A percentile compares a stretch with the other conserved stretches of the same genome.
phyloP scores from a whole-genome alignment of 2,113 vertebrate species.

The Gambusia affinis region DNA sequence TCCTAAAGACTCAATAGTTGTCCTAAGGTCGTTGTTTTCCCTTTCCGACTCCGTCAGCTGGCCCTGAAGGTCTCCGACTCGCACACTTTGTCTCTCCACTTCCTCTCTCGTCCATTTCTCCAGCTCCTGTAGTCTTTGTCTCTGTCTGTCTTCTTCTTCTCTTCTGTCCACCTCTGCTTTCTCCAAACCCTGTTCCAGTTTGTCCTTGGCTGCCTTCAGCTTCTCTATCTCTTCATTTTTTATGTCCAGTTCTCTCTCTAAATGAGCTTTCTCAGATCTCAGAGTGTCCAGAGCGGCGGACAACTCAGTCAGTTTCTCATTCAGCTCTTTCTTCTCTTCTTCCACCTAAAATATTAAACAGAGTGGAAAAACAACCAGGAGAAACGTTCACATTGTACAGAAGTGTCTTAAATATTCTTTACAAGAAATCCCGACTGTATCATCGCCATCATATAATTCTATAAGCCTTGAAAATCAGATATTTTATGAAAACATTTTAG shows the following conservation, averaged over 20 bases:
- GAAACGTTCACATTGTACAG: neutral
- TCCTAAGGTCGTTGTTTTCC: slow-evolving; percentile 45
- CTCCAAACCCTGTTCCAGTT: slow-evolving; percentile 80
- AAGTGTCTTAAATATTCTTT: no score
- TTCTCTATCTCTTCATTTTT: slow-evolving; percentile 63
- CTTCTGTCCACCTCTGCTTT: slow-evolving; percentile 74
- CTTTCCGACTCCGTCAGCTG: slow-evolving; percentile 71
- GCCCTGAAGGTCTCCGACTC: slow-evolving; percentile 65
- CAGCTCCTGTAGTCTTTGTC: slow-evolving; percentile 57
- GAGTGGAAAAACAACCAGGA: neutral
- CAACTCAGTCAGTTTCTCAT: slow-evolving; percentile 51
- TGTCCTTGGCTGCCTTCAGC: slow-evolving; percentile 63
- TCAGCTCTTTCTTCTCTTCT: slow-evolving; percentile 66
- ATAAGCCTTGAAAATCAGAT: no score
- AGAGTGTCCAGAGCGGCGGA: slow-evolving; percentile 65
- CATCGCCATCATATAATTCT: no score
- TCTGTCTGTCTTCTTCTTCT: slow-evolving; percentile 66
- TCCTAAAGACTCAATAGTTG: slow-evolving; percentile 55
- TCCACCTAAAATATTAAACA: slow-evolving; percentile 55
- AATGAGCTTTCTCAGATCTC: slow-evolving; percentile 76
- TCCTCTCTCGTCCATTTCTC: slow-evolving; percentile 73
- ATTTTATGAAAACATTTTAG: no score
- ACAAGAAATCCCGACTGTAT: no score
- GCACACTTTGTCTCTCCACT: slow-evolving; percentile 71
- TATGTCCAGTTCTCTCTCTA: slow-evolving; percentile 70